Percentiles rank a stretch among this genome's conserved stretches.
Conservation (phyloP, 2,888 invertebrate genomes). For the Polietes domitor region DNA sequence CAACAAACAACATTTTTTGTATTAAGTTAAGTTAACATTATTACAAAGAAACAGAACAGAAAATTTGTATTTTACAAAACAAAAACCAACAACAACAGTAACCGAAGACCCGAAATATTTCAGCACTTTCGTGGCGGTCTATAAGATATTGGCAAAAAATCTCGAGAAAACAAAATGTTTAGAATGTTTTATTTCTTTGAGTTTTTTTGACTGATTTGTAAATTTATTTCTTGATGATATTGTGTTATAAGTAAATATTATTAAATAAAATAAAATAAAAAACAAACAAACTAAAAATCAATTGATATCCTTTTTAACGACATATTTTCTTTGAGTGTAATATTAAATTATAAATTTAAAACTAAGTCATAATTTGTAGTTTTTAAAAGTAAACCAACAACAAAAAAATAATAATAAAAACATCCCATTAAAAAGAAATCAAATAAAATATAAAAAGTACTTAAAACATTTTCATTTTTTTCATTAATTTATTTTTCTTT, state of each 20-base stretch:
- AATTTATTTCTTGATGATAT: conserved; percentile 47
- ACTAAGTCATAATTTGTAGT: conserved; percentile 67
- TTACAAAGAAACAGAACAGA: conserved; percentile 50
- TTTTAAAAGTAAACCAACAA: conserved; percentile 60
- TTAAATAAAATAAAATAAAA: conserved; percentile 21
- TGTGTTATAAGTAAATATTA: conserved; percentile 57
- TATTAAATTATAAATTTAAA: conserved; percentile 66
- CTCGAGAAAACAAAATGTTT: conserved; percentile 17
- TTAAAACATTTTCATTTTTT: conserved; percentile 59
- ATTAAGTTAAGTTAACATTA: conserved; percentile 62
- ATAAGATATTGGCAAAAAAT: conserved; percentile 31
- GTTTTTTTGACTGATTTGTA: conserved; percentile 50
- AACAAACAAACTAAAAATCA: neutral
- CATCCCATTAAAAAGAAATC: conserved; percentile 59
- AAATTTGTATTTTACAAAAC: conserved; percentile 58
- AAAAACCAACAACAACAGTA: conserved; percentile 38
- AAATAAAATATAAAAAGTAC: conserved; percentile 63
- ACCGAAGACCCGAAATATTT: conserved; percentile 36
- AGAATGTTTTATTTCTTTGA: conserved; percentile 49
- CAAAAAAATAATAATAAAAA: too few species aligned
- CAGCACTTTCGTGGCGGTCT: conserved; percentile 54
- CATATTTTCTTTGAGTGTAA: conserved; percentile 64
- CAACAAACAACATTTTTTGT: conserved; percentile 69
- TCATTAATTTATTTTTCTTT: conserved; percentile 28
- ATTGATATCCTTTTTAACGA: conserved; percentile 31